Percentiles rank a stretch among this genome's conserved stretches.
Conservation (phyloP, 2,888 invertebrate species). For the Glaucopsyche alexis region DNA sequence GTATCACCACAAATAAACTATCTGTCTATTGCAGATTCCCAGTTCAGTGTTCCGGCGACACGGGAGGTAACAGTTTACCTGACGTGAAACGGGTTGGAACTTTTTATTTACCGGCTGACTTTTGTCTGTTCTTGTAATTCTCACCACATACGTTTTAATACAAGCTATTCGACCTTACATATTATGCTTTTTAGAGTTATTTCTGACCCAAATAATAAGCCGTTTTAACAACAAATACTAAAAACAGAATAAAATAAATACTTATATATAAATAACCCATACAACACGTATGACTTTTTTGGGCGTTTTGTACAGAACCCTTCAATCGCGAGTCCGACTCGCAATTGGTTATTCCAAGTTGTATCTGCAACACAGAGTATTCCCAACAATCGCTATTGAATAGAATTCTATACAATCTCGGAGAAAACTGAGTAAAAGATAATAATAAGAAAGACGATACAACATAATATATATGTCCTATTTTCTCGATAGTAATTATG, state of each 20-base stretch:
- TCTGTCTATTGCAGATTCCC: background rate
- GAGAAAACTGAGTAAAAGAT: background rate
- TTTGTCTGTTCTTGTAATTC: background rate
- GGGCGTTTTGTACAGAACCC: no score
- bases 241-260: no score
- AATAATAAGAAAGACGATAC: background rate
- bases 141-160: background rate
- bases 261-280: no score
- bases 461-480: background rate
- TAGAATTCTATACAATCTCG: background rate
- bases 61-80: background rate
- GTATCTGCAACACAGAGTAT: background rate
- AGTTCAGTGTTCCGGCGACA: background rate
- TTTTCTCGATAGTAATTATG: background rate
- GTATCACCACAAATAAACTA: background rate
- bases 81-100: background rate
- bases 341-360: background rate
- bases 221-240: no score
- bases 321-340: no score
- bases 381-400: slow-evolving; percentile 13
- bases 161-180: background rate
- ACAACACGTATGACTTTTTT: no score
- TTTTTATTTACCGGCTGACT: background rate
- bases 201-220: no score
- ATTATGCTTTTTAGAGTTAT: no score